Evolutionary conservation across 2,113 vertebrate species (phyloP), one percentile per base, ranked within the genome.

Genomic region (Thunnus thynnus): DNA sequence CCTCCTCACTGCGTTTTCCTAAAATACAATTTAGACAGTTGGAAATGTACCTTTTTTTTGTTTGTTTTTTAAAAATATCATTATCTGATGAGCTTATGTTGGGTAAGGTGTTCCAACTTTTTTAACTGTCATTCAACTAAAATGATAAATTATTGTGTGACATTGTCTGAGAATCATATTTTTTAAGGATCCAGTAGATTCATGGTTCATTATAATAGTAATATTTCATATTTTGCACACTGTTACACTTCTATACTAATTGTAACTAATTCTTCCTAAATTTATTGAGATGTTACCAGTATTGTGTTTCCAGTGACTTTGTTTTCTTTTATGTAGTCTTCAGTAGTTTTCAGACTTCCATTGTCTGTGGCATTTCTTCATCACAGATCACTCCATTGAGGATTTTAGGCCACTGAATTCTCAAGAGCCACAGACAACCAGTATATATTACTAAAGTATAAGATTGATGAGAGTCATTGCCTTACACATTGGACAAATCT

Each of bases 391-490:
- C 18, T 57, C 51, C 52, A 14, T 54, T 57, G 51, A 41, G 51
- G 57, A 25, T 30, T 56, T 58, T 17, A 66, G 54, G 41, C 17
- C 18, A 41, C 68, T n/a, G 69, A 80, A 57, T 60, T 20, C 30
- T 63, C 41, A 41, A 7, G 9, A 41, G 36, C 36, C 36, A 41
- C n/a, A 76, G 25, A 76, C 67, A 54, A 76, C 70, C 44, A 27
- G 46, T 48, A 36, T 54, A 25, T 36, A 64, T 82, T 55, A 61
- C 25, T 60, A 14, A 72, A 76, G 44, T 20, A 52, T 55, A 13
- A 72, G 84, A 87, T 70, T 46, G 63, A 88, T 73, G 66, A 62
- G 76, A 80, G 51, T 62, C 46, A 63, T 36, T 46, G 78, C 73
- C 58, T 76, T 55, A 74, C 57, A 78, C 51, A 57, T 55, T 56